Evolutionary conservation across 1,140 invertebrate genomes (phyloP), one percentile per base, ranked within the genome.

Genomic region (Triops cancriformis): DNA sequence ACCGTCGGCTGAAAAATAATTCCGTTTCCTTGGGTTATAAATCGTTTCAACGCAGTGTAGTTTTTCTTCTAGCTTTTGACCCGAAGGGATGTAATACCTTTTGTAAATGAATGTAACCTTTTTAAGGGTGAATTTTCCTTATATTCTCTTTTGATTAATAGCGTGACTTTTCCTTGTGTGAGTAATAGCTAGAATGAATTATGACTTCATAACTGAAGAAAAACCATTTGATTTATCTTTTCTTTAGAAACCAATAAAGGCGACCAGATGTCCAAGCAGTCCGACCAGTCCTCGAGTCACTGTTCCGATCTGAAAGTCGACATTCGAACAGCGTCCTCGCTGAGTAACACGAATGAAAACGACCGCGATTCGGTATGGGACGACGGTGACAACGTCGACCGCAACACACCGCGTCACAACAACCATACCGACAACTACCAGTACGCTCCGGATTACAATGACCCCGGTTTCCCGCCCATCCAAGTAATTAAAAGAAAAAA

Each of bases 271-370:
- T 93, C 90, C 82, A 93, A 93, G 81, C 93, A 94, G 81, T 93
- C 92, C 73, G 94, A 96, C 82, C 88, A 92, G 79, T 94, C 92
- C 82, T 96, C 94, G 74, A 85, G 83, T 26, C 94, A 95, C 83
- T 91, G 96, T 81, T 95, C 93, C 79, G 94, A 96, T 85, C 85
- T 96, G 82, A 97, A 96, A 85, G 87, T 93, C 73, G 94, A 97
- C 84, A 88, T 95, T 76, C 86, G 94, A 80, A 92, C 94, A 64
- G 93, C 93, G 78, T 93, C 91, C 76, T 95, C 90, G 77, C 88
- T 91, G 79, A 91, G 89, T 80, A 91, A 91, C 81, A 88, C 90
- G 86, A 91, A 87, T 82, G 88, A 86, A 73, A 83, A 85, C 72
- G 87, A 88, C 78, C 84, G 89, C 85, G 51, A 64, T 18, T 64